These are phyloP conservation scores for Oscheius sp. DNA, from an alignment of 2,888 invertebrate species.

Conservation along the genomic window DNA sequence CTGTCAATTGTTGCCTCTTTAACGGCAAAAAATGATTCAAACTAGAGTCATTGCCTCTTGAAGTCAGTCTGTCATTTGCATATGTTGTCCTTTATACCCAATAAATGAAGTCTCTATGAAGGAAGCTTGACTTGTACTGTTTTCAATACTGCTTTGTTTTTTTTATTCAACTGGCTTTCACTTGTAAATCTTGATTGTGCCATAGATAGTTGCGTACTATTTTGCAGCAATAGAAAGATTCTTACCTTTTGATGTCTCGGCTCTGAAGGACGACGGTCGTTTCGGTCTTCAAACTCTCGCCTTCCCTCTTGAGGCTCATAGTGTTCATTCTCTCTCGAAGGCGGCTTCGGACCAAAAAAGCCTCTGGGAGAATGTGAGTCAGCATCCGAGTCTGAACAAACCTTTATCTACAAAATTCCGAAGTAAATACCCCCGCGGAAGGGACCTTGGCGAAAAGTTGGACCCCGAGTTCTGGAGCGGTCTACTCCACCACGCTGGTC, in stretches of 20 bases:
- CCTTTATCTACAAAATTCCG: not conserved
- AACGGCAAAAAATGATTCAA: too few species aligned
- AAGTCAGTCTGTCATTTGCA: too few species aligned
- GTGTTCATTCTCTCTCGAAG: conserved; percentile 15
- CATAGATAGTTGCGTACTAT: too few species aligned
- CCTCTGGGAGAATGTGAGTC: conserved; percentile 5
- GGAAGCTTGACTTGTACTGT: too few species aligned
- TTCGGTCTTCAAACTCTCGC: conserved; percentile 7
- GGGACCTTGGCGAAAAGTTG: not conserved
- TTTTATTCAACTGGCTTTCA: too few species aligned
- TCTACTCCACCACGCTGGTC: conserved; percentile 12
- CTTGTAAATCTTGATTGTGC: too few species aligned
- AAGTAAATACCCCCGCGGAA: not conserved
- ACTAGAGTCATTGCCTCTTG: too few species aligned
- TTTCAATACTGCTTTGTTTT: too few species aligned
- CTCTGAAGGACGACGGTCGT: not conserved
- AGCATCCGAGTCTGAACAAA: conserved; percentile 3
- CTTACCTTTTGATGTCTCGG: conserved; percentile 1
- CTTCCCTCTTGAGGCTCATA: conserved; percentile 1
- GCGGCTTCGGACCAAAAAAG: conserved; percentile 18
- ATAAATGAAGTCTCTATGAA: too few species aligned
- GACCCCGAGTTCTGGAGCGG: conserved; percentile 6
- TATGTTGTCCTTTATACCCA: too few species aligned
- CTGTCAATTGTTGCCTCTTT: too few species aligned
- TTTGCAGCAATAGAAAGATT: too few species aligned